Evolutionary conservation across 1,140 invertebrate genomes (phyloP).

Genomic region (Laupala kohalensis): DNA sequence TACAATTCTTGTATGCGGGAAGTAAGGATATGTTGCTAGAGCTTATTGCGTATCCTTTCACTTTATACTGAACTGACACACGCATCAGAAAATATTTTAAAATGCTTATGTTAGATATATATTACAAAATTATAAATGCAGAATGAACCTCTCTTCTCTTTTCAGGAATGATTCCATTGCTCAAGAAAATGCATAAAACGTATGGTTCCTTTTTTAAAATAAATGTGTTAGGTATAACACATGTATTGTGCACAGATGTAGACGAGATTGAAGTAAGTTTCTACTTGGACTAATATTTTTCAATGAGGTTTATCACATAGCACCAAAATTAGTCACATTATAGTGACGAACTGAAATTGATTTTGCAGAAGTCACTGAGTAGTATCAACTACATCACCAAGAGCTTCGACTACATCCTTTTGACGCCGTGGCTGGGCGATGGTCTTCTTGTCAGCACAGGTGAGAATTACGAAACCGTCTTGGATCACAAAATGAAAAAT

Average conservation of each 20-base stretch:
- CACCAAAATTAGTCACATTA: too few relatives aligned
- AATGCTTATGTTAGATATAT: too few relatives aligned
- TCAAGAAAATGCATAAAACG: neutral
- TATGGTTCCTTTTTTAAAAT: neutral
- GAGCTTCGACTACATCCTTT: constrained; percentile 51
- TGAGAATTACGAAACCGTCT: too few relatives aligned
- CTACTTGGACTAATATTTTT: neutral
- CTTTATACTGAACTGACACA: too few relatives aligned
- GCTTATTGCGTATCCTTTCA: too few relatives aligned
- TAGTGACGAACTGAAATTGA: too few relatives aligned
- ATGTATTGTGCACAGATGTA: neutral
- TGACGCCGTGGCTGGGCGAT: constrained; percentile 64
- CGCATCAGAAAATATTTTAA: too few relatives aligned
- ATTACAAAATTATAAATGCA: too few relatives aligned
- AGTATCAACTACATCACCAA: constrained; percentile 60
- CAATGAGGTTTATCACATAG: too few relatives aligned
- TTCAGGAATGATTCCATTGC: neutral
- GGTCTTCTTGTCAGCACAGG: constrained; percentile 55
- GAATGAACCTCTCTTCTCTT: neutral
- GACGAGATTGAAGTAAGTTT: neutral
- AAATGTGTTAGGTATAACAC: neutral
- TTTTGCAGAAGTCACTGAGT: constrained; percentile 46
- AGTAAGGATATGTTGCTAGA: too few relatives aligned
- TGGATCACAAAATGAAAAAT: too few relatives aligned
- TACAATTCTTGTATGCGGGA: too few relatives aligned